Conservation (phyloP, 2,113 vertebrate genomes). For the Sprattus sprattus region DNA sequence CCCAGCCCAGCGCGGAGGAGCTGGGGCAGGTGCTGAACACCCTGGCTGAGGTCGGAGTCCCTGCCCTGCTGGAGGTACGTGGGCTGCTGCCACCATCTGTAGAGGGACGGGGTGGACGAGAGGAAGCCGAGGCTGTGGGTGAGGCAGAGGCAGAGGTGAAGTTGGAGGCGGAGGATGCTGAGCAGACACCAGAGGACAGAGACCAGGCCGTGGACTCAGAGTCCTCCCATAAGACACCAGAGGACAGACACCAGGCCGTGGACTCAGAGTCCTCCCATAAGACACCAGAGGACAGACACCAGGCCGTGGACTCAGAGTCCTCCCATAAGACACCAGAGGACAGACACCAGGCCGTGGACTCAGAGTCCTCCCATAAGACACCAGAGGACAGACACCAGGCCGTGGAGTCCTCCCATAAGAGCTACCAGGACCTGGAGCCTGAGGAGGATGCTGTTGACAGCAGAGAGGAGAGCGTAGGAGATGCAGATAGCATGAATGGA, state of each 20-base stretch:
- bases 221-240: not conserved
- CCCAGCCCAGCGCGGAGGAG: conserved; percentile 58
- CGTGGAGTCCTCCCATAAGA: not conserved
- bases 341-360: not conserved
- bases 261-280: not conserved
- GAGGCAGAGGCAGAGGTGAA: not conserved
- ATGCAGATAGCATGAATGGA: not conserved
- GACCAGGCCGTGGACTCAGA: not conserved
- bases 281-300: not conserved
- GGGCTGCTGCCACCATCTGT: conserved; percentile 36
- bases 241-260: not conserved
- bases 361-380: not conserved
- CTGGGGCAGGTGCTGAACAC: conserved; percentile 60
- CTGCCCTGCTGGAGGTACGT: conserved; percentile 47
- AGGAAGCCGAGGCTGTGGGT: conserved; percentile 11
- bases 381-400: not conserved
- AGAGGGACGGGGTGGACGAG: not conserved
- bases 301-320: not conserved
- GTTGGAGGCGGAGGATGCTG: not conserved
- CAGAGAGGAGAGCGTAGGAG: not conserved
- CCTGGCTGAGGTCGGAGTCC: conserved; percentile 57
- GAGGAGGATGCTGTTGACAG: not conserved
- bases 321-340: not conserved
- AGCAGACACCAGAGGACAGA: not conserved
- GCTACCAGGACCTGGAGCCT: not conserved